Evolutionary conservation across 1,140 invertebrate genomes (phyloP).

Genomic region (Probaryconus sp.): DNA sequence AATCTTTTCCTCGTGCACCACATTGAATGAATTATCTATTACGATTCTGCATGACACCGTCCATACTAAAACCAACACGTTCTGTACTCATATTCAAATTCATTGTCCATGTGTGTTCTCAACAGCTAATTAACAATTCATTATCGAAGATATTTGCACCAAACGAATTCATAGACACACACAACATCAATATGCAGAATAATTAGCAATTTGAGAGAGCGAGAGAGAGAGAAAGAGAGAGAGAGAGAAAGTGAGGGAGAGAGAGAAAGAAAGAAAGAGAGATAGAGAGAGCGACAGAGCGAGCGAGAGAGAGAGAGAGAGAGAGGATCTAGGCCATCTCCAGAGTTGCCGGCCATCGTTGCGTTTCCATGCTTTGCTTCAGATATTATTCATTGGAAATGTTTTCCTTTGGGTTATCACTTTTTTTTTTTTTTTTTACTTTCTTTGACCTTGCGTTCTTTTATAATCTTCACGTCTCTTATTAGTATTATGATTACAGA

Average conservation of each 20-base stretch:
- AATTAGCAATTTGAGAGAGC: conserved; percentile 71
- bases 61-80: conserved; percentile 54
- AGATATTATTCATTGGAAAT: conserved; percentile 54
- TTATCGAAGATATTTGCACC: conserved; percentile 50
- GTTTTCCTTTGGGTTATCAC: conserved; percentile 25
- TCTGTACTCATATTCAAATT: conserved; percentile 46
- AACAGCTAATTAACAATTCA: conserved; percentile 56
- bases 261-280: too few relatives aligned
- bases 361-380: conserved; percentile 63
- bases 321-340: conserved; percentile 77
- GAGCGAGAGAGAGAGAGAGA: too few relatives aligned
- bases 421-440: conserved; percentile 23
- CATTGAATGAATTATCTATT: conserved; percentile 29
- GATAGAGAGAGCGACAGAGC: too few relatives aligned
- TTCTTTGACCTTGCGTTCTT: conserved; percentile 24
- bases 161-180: conserved; percentile 53
- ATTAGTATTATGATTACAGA: conserved; percentile 21
- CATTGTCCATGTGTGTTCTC: conserved; percentile 50
- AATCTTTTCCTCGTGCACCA: conserved; percentile 48
- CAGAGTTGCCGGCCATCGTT: conserved; percentile 76
- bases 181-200: conserved; percentile 68
- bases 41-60: conserved; percentile 59
- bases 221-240: conserved; percentile 66
- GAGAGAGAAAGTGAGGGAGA: conserved; percentile 72
- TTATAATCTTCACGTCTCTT: conserved; percentile 21